Evolutionary conservation across 2,113 vertebrate species (phyloP), one percentile per base, ranked within the genome.

Genomic region (Toxotes chatareus): DNA sequence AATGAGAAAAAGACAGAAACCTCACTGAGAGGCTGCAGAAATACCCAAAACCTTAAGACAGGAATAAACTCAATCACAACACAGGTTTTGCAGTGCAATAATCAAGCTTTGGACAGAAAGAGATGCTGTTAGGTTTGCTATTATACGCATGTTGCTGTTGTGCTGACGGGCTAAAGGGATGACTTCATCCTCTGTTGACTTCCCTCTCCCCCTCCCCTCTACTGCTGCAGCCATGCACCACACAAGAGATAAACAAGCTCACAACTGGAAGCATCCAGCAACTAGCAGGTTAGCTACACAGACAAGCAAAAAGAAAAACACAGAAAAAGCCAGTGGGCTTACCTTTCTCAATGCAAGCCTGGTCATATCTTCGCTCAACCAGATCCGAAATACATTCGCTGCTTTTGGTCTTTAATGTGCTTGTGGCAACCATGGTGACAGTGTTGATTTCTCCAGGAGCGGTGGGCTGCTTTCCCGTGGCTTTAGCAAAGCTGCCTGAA

Each of bases 281-380:
- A 55, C 51, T 42, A 31, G 57, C 32, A 68, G 5, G 19, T 57
- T 44, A 16, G 59, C 51, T 4, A 40, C 1, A 46, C 17, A 64
- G n/a, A 32, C n/a, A 71, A 27, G 27, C 27, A 27, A 27, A 27
- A 27, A 27, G 32, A 67, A 12, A 65, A n/a, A 42, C 0, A 40
- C 0, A 60, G 14, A 80, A 73, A 59, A 17, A 27, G 0, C 42
- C 8, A 23, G 64, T 4, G 34, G 2, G n/a, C 73, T 61, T 82
- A 97, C 96, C 94, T 93, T 95, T 95, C 21, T 93, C 95, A 16
- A 95, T 90, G 82, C 82, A 93, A 14, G 90, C 82, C 17, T 88
- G 91, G 46, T 94, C 91, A 53, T 86, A 94, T 74, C 91, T 91
- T 47, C 80, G 72, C 46, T 92, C 91, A 38, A 89, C 53, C 73